Evolutionary conservation across 2,113 vertebrate species (phyloP).

Genomic region (Malurus cyaneus): DNA sequence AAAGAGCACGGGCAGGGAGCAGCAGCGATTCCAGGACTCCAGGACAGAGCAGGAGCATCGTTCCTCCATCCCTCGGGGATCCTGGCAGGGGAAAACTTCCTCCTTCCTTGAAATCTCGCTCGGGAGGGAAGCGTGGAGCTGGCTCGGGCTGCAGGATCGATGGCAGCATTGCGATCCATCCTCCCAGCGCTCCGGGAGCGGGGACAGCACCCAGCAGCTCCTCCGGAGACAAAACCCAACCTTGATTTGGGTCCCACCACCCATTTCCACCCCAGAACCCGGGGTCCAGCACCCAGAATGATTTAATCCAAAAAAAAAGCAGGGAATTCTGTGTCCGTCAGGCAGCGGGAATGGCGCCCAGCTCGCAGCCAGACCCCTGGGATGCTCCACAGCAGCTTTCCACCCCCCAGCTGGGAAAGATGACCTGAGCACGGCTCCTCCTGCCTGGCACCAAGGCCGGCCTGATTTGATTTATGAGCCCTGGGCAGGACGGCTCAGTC

Average conservation of each 20-base stretch:
- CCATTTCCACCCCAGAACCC: background rate
- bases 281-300: fast-evolving
- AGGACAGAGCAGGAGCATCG: fast-evolving
- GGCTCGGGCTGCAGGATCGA: fast-evolving
- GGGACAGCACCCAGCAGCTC: background rate
- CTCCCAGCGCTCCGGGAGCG: background rate
- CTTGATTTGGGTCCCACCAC: background rate
- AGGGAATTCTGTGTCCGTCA: background rate
- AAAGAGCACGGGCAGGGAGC: background rate
- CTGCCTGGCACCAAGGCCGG: background rate
- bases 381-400: background rate
- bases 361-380: background rate
- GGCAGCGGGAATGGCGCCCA: fast-evolving
- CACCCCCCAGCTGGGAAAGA: background rate
- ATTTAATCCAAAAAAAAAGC: background rate
- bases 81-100: fast-evolving
- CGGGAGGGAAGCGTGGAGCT: background rate
- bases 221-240: background rate
- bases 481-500: background rate
- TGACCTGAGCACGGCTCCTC: background rate
- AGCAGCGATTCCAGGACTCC: fast-evolving
- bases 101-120: background rate
- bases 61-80: fast-evolving
- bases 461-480: background rate
- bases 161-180: background rate